Evolutionary conservation across 2,797 vertebrate species (phyloP).

Genomic region (Poecile montanus): DNA sequence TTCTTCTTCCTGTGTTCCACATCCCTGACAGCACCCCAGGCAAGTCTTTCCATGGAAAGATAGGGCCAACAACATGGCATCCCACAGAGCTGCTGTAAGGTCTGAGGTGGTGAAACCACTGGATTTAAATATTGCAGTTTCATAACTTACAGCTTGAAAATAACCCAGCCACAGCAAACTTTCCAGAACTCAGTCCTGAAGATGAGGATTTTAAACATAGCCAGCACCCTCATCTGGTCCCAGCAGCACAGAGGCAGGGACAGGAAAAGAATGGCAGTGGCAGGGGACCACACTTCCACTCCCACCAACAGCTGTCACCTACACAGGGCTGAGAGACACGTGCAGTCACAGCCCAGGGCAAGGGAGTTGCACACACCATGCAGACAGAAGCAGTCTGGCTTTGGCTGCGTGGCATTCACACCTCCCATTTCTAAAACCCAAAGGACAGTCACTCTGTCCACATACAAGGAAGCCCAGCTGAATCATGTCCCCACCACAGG

Average conservation of each 20-base stretch:
- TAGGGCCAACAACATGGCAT: neutral
- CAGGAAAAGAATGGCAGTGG: neutral
- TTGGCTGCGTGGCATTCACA: neutral
- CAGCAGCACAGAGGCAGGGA: rapidly evolving
- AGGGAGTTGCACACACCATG: neutral
- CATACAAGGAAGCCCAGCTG: neutral
- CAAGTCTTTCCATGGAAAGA: neutral
- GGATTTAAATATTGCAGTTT: neutral
- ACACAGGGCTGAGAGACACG: rapidly evolving
- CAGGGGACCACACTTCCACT: rapidly evolving
- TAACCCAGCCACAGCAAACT: neutral
- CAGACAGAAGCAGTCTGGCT: neutral
- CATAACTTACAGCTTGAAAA: neutral
- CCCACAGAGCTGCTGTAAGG: neutral
- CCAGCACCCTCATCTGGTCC: neutral
- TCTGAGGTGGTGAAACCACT: neutral
- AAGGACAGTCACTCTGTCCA: rapidly evolving
- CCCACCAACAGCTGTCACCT: neutral
- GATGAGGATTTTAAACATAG: neutral
- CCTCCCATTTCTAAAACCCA: neutral
- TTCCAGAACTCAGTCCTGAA: neutral
- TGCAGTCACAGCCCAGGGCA: rapidly evolving
- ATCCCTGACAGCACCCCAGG: neutral
- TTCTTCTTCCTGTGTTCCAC: neutral
- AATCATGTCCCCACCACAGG: neutral